phyloP scores from a whole-genome alignment of 2,888 invertebrate species.

The Cheilosia grossa region DNA sequence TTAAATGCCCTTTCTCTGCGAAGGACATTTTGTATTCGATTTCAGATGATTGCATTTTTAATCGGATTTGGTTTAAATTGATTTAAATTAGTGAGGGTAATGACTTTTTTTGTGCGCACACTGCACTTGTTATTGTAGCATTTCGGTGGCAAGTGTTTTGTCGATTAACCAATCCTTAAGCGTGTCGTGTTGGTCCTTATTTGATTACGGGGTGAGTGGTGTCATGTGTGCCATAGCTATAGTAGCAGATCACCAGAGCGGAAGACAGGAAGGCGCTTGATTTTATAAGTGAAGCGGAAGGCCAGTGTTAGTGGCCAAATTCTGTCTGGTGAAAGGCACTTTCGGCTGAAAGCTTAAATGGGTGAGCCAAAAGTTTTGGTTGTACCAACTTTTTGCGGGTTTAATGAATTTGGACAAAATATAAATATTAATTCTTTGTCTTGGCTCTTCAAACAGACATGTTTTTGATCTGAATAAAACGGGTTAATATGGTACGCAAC shows the following conservation, averaged over 20 bases:
- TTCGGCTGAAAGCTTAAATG: no score
- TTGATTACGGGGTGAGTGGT: no score
- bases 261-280: constrained; percentile 10
- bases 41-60: constrained; percentile 74
- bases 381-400: no score
- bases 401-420: no score
- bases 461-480: no score
- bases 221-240: constrained; percentile 8
- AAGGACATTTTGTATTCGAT: constrained; percentile 62
- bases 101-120: constrained; percentile 24
- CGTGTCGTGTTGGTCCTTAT: constrained; percentile 1
- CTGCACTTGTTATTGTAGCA: constrained; percentile 33
- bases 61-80: constrained; percentile 74
- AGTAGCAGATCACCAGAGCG: constrained; percentile 28
- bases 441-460: no score
- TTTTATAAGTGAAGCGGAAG: no score
- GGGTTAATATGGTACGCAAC: no score
- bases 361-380: no score
- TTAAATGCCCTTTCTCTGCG: constrained; percentile 25
- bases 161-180: constrained; percentile 16
- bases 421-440: no score
- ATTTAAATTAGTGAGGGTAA: constrained; percentile 71
- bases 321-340: no score
- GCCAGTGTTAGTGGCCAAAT: no score
- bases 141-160: constrained; percentile 28